Evolutionary conservation across 2,888 invertebrate genomes (phyloP), one percentile per base, ranked within the genome.

Genomic region (Chymomyza fuscimana): DNA sequence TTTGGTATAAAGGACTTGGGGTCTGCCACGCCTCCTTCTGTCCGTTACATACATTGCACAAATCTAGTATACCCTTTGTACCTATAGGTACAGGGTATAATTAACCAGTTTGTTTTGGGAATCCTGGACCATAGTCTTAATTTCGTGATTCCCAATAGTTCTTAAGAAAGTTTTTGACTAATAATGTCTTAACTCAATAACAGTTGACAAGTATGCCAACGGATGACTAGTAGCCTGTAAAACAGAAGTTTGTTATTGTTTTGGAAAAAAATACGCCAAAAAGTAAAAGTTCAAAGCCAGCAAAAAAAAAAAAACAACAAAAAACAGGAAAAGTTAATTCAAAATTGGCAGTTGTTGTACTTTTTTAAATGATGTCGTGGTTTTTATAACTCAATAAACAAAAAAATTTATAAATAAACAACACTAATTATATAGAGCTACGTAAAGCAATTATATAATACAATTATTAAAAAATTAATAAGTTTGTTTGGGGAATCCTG

Each of bases 281-380:
- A 25, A 3, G 22, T 22, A 65, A 79, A 72, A 75, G 65, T 63
- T 65, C 60, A 65, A 54, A 50, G 65, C 65, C 71, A 65, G 64
- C 63, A 19, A 15, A 46, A 46, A 46, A 46, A 46, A 52, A 19
- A 19, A 19, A 65, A 63, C 65, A 19, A 46, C 3, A 46, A 46
- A 46, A 46, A 52, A 25, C 3, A 25, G 4, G 4, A 66, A 78
- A 79, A 71, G 22, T 32, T 54, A 54, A 25, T 65, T 16, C 52
- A 64, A 69, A 40, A 29, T 58, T 16, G 19, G 1, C 54, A 54
- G 54, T 19, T 19, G 19, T 16, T 22, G 54, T 19, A 54, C 3
- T 15, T 54, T n/a, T 16, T 15, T 4, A 54, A 16, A 54, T 9
- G 22, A 15, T 77, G 69, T 64, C 65, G 67, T 70, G 77, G 59